Evolutionary conservation across 2,797 vertebrate species (phyloP), one percentile per base, ranked within the genome.

Genomic region (Pterois miles): DNA sequence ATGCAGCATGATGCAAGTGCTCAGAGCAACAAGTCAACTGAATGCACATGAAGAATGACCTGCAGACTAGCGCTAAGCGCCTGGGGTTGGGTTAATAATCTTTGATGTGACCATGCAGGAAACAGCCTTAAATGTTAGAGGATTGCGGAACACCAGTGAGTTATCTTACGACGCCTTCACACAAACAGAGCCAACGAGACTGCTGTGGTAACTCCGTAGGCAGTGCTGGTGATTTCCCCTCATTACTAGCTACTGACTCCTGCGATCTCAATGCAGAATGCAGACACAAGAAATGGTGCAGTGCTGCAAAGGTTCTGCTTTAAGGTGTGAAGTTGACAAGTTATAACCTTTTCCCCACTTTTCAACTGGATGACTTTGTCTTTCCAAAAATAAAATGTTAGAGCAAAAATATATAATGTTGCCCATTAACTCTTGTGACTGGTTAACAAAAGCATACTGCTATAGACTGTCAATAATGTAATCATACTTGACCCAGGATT

Each of bases 211-310:
- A 43, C 22, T 46, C 23, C 48, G 8, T 12, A 6, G 13, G 57
- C 36, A 40, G 64, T n/a, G 14, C 29, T 62, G 43, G 76, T 78
- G 40, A 74, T 79, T 50, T 2, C 48, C 62, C 67, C 18, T 31
- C 40, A 31, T 22, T 59, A 29, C 23, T 13, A 36, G 22, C 11
- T 36, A 63, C 6, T 6, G 4, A 60, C n/a, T 25, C 7, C 23
- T 52, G n/a, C 38, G 46, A n/a, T 53, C 46, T 58, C 12, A 65
- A 34, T 13, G 33, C 40, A 25, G 10, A 56, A 7, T 18, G 11
- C 6, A 40, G 38, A 9, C 13, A 6, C 63, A 38, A 57, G 53
- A 77, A 74, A 60, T 3, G 1, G 25, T 22, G 3, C 18, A 43
- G n/a, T 11, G 9, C 4, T 22, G 33, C 13, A 64, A 58, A 38